A percentile compares a stretch with the other conserved stretches of the same genome.
These are phyloP conservation scores for Chiloscyllium punctatum DNA, from an alignment of 2,797 vertebrate genomes.

Conservation along the genomic window DNA sequence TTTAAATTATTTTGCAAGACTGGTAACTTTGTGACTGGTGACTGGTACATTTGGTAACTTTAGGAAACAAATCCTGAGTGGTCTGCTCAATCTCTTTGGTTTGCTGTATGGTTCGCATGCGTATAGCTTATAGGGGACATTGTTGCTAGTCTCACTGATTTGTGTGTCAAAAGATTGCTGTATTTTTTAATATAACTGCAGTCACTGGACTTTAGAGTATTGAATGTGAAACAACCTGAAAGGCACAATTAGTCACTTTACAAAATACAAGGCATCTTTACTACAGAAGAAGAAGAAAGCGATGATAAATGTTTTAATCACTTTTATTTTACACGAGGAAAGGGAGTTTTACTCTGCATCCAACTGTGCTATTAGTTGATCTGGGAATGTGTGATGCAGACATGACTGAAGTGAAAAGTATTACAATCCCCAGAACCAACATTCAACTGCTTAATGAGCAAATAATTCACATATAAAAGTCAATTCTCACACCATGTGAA, in stretches of 20 bases:
- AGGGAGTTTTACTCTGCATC: not conserved
- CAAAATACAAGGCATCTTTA: not conserved
- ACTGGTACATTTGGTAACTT: not conserved
- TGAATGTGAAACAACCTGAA: not conserved
- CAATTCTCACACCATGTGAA: not conserved
- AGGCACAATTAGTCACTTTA: not conserved
- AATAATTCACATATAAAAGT: not conserved
- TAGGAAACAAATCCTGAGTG: not conserved
- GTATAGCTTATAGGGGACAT: too few relatives aligned
- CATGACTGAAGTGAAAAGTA: not conserved
- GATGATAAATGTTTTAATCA: constrained; percentile 5
- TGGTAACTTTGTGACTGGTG: too few relatives aligned
- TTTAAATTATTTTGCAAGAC: not conserved
- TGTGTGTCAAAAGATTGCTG: not conserved
- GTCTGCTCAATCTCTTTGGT: too few relatives aligned
- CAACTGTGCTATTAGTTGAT: not conserved
- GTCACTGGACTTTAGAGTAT: not conserved
- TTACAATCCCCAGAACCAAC: not conserved
- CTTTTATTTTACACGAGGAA: not conserved
- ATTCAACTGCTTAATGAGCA: not conserved
- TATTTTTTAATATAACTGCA: not conserved
- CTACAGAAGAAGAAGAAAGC: not conserved
- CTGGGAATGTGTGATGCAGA: not conserved
- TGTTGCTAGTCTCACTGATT: not conserved
- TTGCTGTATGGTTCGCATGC: too few relatives aligned